Base-by-base conservation (phyloP, 2,797 vertebrate species). In the Microchirus variegatus region DNA sequence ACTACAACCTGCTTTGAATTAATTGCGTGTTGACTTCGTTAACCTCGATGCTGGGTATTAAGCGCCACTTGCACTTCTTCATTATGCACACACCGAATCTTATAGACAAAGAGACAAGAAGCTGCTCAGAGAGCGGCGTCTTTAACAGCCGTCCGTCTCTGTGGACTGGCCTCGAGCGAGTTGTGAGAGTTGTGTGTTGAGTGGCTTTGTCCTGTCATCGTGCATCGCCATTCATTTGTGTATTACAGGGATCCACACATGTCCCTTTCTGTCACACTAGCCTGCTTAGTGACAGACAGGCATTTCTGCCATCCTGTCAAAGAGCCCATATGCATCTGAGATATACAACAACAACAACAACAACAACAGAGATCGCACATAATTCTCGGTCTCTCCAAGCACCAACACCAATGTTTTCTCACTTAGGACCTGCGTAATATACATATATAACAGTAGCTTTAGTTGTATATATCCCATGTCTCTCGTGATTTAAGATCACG, bases 151-250 rank as follows among this genome's bases (percentile, higher is more conserved):
- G 35, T 44, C 74, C 80, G 72, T 76, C 68, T 78, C 64, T 63
- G 64, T 74, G 59, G 53, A 72, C 53, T 54, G 79, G 74, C 75
- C 76, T 42, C 22, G 42, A 74, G 63, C 67, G 75, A 81, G 68
- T 87, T 73, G 81, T 68, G n/a, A n/a, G n/a, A 88, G 86, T 87
- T 89, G 87, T 89, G 87, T 78, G 84, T 70, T 62, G 60, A 17
- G 45, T 77, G 81, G 78, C 83, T 90, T 80, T 73, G 83, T 75
- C 75, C 81, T 89, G 88, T 87, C 90, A 88, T 85, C 75, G 64
- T 70, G 75, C 58, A 89, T 91, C 86, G 78, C 60, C 65, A 26
- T 63, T 88, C 69, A 78, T 86, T 83, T 85, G 77, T 64, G 70
- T 80, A 75, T 67, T 59, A 82, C 71, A 55, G 67, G 69, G 67